These are phyloP conservation scores for Champsocephalus gunnari DNA, from an alignment of 2,797 vertebrate species.

Conservation along the genomic window DNA sequence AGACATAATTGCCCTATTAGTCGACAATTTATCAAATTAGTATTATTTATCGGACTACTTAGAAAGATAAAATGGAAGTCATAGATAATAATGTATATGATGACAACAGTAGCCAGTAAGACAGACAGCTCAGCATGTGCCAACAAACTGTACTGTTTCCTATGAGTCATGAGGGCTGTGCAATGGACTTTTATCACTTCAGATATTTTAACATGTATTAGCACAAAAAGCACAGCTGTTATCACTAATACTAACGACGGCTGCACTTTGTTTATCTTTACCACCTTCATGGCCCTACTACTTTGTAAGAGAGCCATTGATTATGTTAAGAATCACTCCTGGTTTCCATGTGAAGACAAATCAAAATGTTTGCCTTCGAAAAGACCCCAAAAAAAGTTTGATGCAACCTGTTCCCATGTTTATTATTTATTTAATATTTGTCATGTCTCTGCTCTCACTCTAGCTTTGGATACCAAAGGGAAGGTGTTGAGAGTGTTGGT, in stretches of 20 bases:
- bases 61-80: background rate
- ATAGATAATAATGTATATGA: conserved; percentile 17
- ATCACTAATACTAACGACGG: background rate
- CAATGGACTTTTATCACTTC: background rate
- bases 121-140: background rate
- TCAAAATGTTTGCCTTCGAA: background rate
- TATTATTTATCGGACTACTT: conserved; percentile 13
- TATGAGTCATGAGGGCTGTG: background rate
- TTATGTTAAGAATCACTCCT: background rate
- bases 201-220: background rate
- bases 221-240: background rate
- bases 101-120: background rate
- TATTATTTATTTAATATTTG: background rate
- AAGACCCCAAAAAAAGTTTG: background rate
- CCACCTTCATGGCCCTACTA: no score
- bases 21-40: conserved; percentile 1
- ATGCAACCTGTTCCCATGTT: background rate
- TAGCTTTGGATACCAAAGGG: conserved; percentile 88
- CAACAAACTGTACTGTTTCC: background rate
- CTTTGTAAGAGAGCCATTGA: background rate
- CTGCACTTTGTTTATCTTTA: background rate
- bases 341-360: background rate
- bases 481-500: conserved; percentile 86
- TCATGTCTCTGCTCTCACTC: conserved; percentile 1
- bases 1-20: background rate